These are phyloP conservation scores for Drosophila equinoxialis DNA, from an alignment of 1,140 invertebrate species.

Conservation along the genomic window DNA sequence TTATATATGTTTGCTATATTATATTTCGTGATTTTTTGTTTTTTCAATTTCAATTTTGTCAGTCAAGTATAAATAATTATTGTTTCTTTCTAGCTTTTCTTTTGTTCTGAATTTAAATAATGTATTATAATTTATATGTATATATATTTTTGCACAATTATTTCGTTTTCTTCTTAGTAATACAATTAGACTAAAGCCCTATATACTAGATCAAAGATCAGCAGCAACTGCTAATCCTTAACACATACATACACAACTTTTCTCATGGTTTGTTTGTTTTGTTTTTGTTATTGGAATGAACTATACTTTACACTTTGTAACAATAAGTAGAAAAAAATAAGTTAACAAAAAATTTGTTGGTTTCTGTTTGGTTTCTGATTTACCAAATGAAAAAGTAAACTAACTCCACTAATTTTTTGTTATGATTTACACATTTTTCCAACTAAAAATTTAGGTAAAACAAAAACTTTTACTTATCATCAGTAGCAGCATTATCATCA, in stretches of 20 bases:
- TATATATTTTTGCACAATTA: constrained; percentile 49
- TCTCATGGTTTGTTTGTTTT: constrained; percentile 2
- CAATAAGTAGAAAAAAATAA: constrained; percentile 67
- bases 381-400: not conserved
- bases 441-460: constrained; percentile 62
- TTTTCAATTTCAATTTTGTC: constrained; percentile 47
- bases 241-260: constrained; percentile 34
- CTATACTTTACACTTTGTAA: constrained; percentile 39
- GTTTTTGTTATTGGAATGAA: constrained; percentile 65
- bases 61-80: constrained; percentile 55
- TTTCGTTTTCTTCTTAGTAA: constrained; percentile 42
- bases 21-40: constrained; percentile 20
- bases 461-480: constrained; percentile 25
- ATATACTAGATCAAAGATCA: constrained; percentile 18
- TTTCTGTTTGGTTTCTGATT: constrained; percentile 29
- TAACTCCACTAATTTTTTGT: constrained; percentile 39
- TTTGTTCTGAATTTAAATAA: constrained; percentile 48
- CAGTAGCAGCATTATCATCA: constrained; percentile 35
- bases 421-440: constrained; percentile 26
- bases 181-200: constrained; percentile 70
- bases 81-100: constrained; percentile 55
- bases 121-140: constrained; percentile 25
- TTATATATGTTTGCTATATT: constrained; percentile 22
- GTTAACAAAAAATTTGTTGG: constrained; percentile 53
- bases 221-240: constrained; percentile 47